These are phyloP conservation scores for Pampus argenteus DNA, from an alignment of 2,797 vertebrate genomes.

Conservation along the genomic window DNA sequence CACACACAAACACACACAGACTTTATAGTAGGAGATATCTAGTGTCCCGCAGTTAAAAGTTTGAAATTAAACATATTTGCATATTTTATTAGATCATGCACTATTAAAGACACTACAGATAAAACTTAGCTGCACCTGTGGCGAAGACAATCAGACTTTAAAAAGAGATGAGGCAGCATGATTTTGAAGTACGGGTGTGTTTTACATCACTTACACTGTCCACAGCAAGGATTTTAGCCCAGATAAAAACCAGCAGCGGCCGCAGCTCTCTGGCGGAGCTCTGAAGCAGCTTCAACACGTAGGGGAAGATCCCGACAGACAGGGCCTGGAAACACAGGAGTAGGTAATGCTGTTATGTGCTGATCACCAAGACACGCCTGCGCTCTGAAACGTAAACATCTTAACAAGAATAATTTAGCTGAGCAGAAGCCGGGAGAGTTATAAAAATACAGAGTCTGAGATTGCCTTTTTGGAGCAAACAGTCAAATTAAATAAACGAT, in stretches of 20 bases:
- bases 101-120: neutral
- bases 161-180: neutral
- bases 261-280: slow-evolving; percentile 96
- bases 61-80: no score
- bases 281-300: slow-evolving; percentile 96
- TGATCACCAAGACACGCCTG: slow-evolving; percentile 1
- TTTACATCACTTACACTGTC: slow-evolving; percentile 92
- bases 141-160: neutral
- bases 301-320: slow-evolving; percentile 97
- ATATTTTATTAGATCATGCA: neutral
- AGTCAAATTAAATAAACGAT: neutral
- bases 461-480: neutral
- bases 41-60: no score
- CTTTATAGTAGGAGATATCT: no score
- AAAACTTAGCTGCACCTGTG: neutral
- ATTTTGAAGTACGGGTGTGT: slow-evolving; percentile 8
- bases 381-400: neutral
- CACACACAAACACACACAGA: no score
- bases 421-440: neutral
- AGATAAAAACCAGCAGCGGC: slow-evolving; percentile 97
- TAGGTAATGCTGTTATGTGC: slow-evolving; percentile 1
- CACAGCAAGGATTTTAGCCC: slow-evolving; percentile 98
- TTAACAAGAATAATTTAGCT: neutral
- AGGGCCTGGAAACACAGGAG: slow-evolving; percentile 86
- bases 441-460: neutral